phyloP scores from a whole-genome alignment of 1,140 invertebrate genomes.

The Euglossa dilemma region DNA sequence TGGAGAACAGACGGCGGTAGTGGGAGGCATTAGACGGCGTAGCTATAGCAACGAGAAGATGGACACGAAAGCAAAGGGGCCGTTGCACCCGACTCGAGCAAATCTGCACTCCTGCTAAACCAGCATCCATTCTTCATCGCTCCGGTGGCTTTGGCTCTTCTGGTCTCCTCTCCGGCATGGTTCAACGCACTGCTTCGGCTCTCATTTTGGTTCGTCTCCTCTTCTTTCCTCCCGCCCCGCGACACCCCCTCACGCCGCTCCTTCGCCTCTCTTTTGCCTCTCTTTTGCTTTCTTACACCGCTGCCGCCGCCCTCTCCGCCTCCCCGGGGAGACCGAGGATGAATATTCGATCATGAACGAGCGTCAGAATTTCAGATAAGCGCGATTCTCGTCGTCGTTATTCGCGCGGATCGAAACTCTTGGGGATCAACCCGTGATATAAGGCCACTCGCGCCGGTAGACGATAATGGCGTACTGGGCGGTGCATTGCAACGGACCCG shows the following conservation, averaged over 20 bases:
- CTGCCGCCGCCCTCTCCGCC: neutral
- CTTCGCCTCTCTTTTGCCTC: slow-evolving; percentile 26
- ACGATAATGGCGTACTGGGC: slow-evolving; percentile 40
- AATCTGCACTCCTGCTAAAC: slow-evolving; percentile 81
- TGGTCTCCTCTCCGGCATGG: slow-evolving; percentile 59
- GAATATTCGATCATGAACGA: slow-evolving; percentile 67
- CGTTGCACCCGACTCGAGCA: slow-evolving; percentile 79
- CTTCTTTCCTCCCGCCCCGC: slow-evolving; percentile 30
- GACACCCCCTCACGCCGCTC: neutral
- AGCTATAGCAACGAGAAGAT: slow-evolving; percentile 79
- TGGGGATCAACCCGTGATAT: slow-evolving; percentile 52
- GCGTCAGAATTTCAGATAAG: slow-evolving; percentile 64
- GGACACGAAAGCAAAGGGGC: slow-evolving; percentile 76
- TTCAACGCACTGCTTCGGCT: slow-evolving; percentile 65
- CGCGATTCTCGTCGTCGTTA: slow-evolving; percentile 41
- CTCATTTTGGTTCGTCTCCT: slow-evolving; percentile 52
- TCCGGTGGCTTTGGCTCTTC: slow-evolving; percentile 67
- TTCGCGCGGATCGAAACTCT: slow-evolving; percentile 49
- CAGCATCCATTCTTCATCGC: slow-evolving; percentile 80
- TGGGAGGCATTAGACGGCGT: slow-evolving; percentile 73
- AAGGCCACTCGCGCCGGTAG: slow-evolving; percentile 16
- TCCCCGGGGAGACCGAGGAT: slow-evolving; percentile 51
- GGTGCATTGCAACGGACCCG: neutral
- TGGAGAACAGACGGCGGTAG: slow-evolving; percentile 47
- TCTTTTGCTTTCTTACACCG: slow-evolving; percentile 26